Conservation (phyloP, 2,113 vertebrate species). For the Accipiter virgatus region DNA sequence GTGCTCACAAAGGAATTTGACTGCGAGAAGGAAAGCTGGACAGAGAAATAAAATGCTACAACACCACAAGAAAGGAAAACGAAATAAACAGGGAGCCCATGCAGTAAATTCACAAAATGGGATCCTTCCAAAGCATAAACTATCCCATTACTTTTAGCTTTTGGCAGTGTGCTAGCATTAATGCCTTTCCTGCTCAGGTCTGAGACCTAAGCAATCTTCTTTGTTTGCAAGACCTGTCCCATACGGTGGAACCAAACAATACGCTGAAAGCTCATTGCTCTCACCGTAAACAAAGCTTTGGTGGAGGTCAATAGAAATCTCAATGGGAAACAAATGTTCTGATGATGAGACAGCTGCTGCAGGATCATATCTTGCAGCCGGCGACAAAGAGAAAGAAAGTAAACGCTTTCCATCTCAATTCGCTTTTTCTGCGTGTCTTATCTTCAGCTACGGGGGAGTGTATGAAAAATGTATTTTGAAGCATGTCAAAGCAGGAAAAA, state of each 20-base stretch:
- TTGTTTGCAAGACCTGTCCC: not conserved
- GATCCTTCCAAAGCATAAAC: not conserved
- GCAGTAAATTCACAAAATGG: slow-evolving; percentile 9
- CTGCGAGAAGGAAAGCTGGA: not conserved
- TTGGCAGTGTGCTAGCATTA: not conserved
- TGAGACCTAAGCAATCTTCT: not conserved
- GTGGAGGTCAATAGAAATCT: not conserved
- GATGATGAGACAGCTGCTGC: not conserved
- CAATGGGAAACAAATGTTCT: not conserved
- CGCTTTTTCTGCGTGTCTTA: not conserved
- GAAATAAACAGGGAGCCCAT: not conserved
- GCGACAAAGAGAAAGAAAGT: not conserved
- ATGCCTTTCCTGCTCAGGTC: not conserved
- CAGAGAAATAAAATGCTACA: not conserved
- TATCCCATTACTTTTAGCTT: not conserved
- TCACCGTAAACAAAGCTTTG: not conserved
- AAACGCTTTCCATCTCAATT: not conserved
- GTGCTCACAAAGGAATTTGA: not conserved
- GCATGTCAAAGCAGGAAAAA: not conserved
- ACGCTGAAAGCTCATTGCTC: not conserved
- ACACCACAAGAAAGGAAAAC: not conserved
- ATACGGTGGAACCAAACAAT: not conserved
- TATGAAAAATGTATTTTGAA: slow-evolving; percentile 7
- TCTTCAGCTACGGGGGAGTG: not conserved
- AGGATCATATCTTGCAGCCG: not conserved